Conservation (phyloP, 2,888 invertebrate genomes). For the Colostygia pectinataria region DNA sequence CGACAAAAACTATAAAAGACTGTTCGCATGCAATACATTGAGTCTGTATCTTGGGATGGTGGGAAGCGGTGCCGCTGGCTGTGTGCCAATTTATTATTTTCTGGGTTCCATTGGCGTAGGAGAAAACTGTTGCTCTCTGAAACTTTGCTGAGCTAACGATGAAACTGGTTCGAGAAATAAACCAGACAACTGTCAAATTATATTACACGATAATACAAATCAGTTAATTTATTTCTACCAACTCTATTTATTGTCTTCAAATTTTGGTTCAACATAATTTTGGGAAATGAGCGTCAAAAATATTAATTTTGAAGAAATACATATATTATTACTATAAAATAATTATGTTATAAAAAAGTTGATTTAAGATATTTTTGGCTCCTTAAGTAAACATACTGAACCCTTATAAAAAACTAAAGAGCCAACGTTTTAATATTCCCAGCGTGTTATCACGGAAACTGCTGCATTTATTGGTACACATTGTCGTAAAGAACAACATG, state of each 20-base stretch:
- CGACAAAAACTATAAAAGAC: conserved; percentile 62
- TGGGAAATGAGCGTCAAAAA: too few species aligned
- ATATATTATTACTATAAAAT: too few species aligned
- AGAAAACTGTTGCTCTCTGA: conserved; percentile 46
- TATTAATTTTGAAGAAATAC: too few species aligned
- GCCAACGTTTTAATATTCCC: conserved; percentile 42
- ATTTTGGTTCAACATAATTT: too few species aligned
- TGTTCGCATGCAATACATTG: conserved; percentile 61
- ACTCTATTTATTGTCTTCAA: background rate
- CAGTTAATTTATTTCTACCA: too few species aligned
- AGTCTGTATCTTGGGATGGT: conserved; percentile 46
- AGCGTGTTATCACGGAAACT: conserved; percentile 45
- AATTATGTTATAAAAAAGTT: too few species aligned
- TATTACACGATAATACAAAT: background rate
- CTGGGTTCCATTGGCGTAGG: conserved; percentile 44
- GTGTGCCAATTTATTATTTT: conserved; percentile 61
- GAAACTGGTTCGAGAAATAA: conserved; percentile 7
- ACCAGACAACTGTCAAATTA: background rate
- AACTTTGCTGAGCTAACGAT: conserved; percentile 34
- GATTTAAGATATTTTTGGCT: conserved; percentile 9
- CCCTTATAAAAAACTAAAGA: conserved; percentile 26
- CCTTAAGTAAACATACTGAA: conserved; percentile 23
- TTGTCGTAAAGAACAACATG: conserved; percentile 35
- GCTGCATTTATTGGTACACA: conserved; percentile 57
- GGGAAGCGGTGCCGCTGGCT: conserved; percentile 52